A percentile compares a stretch with the other conserved stretches of the same genome.
Conservation (phyloP, 2,113 vertebrate genomes). For the Terrapene triunguis region DNA sequence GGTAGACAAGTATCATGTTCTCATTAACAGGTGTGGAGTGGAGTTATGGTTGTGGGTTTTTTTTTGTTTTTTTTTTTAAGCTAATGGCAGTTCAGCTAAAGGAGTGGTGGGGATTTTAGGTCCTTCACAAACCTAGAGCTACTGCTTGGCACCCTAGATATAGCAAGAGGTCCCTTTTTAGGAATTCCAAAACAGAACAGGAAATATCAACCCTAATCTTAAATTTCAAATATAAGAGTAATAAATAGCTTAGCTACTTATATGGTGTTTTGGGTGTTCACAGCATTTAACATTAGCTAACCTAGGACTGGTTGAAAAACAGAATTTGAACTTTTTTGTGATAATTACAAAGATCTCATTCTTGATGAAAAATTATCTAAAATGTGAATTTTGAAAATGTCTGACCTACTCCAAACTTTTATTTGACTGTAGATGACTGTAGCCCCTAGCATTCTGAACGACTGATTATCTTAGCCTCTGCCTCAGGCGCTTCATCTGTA, state of each 20-base stretch:
- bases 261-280: fast-evolving
- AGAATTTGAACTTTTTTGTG: too few relatives aligned
- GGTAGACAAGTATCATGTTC: background rate
- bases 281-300: background rate
- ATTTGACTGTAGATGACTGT: too few relatives aligned
- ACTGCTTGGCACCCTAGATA: background rate
- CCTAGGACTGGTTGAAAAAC: too few relatives aligned
- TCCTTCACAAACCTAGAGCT: background rate
- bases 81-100: background rate
- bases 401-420: too few relatives aligned
- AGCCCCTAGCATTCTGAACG: too few relatives aligned
- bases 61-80: background rate
- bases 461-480: too few relatives aligned
- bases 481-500: too few relatives aligned
- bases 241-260: conserved; percentile 14
- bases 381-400: too few relatives aligned
- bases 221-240: background rate
- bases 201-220: background rate
- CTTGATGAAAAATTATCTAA: too few relatives aligned
- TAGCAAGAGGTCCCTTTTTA: background rate
- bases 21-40: background rate
- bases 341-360: too few relatives aligned
- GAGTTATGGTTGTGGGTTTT: background rate
- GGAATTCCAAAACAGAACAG: background rate
- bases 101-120: background rate